Conservation (phyloP, 2,888 invertebrate genomes). For the Acanthacorydalis orientalis region DNA sequence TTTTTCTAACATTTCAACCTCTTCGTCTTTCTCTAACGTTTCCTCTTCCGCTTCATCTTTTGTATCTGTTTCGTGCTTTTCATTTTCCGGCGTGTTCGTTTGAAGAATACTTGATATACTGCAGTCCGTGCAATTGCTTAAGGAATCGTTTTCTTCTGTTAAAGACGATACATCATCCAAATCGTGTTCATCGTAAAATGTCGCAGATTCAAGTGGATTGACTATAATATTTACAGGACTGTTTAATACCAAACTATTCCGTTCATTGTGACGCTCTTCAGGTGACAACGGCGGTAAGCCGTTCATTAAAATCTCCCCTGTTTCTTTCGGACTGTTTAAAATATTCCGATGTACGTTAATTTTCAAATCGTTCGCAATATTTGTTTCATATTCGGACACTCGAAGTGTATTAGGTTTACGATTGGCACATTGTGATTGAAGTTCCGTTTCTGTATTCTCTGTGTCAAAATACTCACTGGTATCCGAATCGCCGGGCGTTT, state of each 20-base stretch:
- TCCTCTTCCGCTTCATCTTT: too few relatives aligned
- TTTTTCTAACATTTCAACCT: too few relatives aligned
- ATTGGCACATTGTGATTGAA: neutral
- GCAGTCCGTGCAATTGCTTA: neutral
- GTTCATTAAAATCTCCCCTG: too few relatives aligned
- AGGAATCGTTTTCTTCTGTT: neutral
- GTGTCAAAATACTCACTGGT: slow-evolving; percentile 33
- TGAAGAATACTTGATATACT: neutral
- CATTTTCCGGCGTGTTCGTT: neutral
- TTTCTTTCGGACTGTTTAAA: too few relatives aligned
- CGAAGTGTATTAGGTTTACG: too few relatives aligned
- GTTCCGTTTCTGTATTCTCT: slow-evolving; percentile 18
- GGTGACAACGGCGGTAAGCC: too few relatives aligned
- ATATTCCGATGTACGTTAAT: too few relatives aligned
- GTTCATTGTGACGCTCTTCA: neutral
- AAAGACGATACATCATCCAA: neutral
- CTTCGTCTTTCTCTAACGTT: too few relatives aligned
- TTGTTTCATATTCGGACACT: too few relatives aligned
- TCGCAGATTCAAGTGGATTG: neutral
- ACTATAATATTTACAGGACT: slow-evolving; percentile 11
- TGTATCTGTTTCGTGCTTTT: too few relatives aligned
- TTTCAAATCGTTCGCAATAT: too few relatives aligned
- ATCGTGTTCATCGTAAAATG: neutral
- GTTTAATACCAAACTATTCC: slow-evolving; percentile 1
- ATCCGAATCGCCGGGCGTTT: slow-evolving; percentile 25